These are phyloP conservation scores for Plectropomus leopardus DNA, from an alignment of 2,113 vertebrate species.

Conservation along the genomic window DNA sequence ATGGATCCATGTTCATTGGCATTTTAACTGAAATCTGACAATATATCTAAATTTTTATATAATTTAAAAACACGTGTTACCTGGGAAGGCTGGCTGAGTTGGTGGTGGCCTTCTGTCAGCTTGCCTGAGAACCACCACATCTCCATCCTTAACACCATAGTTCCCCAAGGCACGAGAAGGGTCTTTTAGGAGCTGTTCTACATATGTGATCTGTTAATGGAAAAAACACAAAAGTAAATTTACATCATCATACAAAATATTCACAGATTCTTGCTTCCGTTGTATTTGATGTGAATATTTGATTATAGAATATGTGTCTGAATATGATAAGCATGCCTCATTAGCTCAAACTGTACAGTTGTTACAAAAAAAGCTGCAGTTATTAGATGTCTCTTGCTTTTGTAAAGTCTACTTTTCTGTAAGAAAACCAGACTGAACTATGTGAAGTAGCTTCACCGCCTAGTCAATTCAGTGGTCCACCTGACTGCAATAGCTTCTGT, in stretches of 20 bases:
- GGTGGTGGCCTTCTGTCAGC: conserved; percentile 86
- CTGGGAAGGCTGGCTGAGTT: conserved; percentile 78
- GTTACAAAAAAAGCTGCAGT: too few species aligned
- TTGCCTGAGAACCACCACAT: conserved; percentile 95
- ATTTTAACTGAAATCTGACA: background rate
- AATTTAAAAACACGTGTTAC: conserved; percentile 23
- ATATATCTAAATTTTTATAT: background rate
- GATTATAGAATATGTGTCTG: background rate
- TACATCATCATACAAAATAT: background rate
- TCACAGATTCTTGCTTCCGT: background rate
- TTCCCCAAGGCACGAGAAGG: conserved; percentile 92
- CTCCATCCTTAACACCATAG: conserved; percentile 97
- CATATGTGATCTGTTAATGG: conserved; percentile 89
- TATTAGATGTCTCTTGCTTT: background rate
- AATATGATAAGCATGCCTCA: background rate
- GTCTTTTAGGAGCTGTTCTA: conserved; percentile 93
- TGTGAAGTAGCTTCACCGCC: background rate
- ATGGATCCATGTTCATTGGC: background rate
- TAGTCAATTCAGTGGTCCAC: background rate
- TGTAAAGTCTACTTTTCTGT: background rate
- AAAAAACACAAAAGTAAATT: conserved; percentile 5
- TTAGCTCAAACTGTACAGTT: background rate
- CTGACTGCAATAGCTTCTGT: background rate
- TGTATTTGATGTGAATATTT: background rate
- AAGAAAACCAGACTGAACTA: background rate